Base-by-base conservation (phyloP, 2,113 vertebrate species). In the Theristicus caerulescens region DNA sequence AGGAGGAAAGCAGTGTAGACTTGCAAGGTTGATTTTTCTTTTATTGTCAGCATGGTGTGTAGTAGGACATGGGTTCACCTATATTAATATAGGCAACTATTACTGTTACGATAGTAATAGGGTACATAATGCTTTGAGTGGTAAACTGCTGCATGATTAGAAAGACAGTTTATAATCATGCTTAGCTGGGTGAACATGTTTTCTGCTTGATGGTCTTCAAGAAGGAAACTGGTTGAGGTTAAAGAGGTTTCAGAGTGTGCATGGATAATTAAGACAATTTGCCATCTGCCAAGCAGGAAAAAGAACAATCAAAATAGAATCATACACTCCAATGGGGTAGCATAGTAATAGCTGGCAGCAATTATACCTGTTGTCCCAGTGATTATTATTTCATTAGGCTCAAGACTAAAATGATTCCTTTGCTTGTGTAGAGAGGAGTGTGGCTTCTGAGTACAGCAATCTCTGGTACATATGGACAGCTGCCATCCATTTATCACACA, bases 341-440 rank as follows among this genome's bases (percentile, higher is more conserved):
- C 52, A 65, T 13, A 72, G 86, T 61, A 93, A 91, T 92, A 94
- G 77, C 73, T 89, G 61, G 32, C 36, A 91, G 70, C 49, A 94
- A 91, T 96, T 96, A 91, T 82, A 95, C 83, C 93, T 89, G 91
- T 89, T 94, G 88, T 97, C 73, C 58, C 66, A 85, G 73, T 58
- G 70, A 82, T 94, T 94, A 95, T 92, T 94, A 87, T 94, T 93
- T 95, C 47, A 92, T 97, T 96, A 94, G 49, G 31, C 40, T 96
- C 61, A 46, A 84, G 32, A 79, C 12, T 58, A 31, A 96, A 93
- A 95, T 76, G 6, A 92, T 91, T 92, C 52, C 24, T 87, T 91
- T 78, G 16, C 52, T 74, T 59, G 7, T 54, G 27, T 6, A n/a
- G 49, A 79, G 34, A 74, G 25, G 11, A 88, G 4, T 29, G 54